Base-by-base conservation (phyloP, 2,797 vertebrate genomes). In the Enteromius unitaeniatus region DNA sequence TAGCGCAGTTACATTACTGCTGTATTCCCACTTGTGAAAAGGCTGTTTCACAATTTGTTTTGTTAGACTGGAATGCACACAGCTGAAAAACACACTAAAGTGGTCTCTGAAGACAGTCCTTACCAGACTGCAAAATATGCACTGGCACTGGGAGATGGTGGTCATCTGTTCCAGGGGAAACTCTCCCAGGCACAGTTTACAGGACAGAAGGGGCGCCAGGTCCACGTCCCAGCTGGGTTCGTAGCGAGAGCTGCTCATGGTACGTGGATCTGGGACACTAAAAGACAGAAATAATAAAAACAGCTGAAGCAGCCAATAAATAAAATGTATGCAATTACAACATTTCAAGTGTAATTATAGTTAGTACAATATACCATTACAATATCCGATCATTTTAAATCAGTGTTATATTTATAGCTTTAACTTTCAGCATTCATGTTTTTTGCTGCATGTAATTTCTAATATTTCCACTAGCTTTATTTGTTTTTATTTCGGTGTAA, bases 101-200 rank as follows among this genome's bases (percentile, higher is more conserved):
- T 55, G 26, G 58, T 4, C 45, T 40, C 10, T 40, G 70, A 82
- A 64, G 31, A 58, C 45, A 58, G 9, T 77, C 47, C 95, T 91
- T 76, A 97, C 96, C 96, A 95, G 91, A 40, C 95, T 96, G 88
- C 96, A 97, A 94, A 97, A 97, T 89, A 95, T 91, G 87, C 96
- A 97, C 76, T 96, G 95, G 92, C 96, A 97, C 91, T 97, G 95
- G 84, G 95, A 91, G 78, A 97, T 93, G 45, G 94, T 95, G 11
- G 96, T 96, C 96, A 96, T 97, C 93, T 96, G 95, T 78, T 96
- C 95, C 87, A 94, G 90, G 0, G 96, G 95, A 85, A 95, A 96
- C 92, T 96, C 96, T 84, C 96, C 96, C 17, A 97, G 95, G 73
- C 96, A 97, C 80, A 97, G 95, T 88, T 96, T 97, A 91, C 96